Conservation (phyloP, 2,888 invertebrate species). For the Macaria notata region DNA sequence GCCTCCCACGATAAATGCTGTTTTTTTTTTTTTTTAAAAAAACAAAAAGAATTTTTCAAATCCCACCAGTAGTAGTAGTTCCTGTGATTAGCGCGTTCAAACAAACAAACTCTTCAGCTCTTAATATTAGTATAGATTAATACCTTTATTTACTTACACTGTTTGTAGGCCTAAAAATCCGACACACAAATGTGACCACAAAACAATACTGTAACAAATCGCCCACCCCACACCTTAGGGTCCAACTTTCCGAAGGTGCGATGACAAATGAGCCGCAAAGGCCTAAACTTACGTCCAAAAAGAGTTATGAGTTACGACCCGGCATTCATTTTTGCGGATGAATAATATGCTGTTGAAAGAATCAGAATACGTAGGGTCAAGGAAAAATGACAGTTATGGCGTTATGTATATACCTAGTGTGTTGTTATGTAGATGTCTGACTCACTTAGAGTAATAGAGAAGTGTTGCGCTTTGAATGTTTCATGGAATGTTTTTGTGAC, state of each 20-base stretch:
- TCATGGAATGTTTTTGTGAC: too few species aligned
- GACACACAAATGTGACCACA: constrained; percentile 28
- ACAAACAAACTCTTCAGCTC: too few species aligned
- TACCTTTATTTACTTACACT: too few species aligned
- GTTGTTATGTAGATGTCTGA: constrained; percentile 9
- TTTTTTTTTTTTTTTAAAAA: too few species aligned
- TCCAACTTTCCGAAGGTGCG: constrained; percentile 37
- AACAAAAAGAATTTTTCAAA: too few species aligned
- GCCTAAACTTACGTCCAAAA: constrained; percentile 41
- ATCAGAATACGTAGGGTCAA: constrained; percentile 43
- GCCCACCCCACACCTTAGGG: constrained; percentile 33
- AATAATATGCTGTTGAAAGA: constrained; percentile 50
- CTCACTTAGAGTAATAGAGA: too few species aligned
- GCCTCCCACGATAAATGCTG: too few species aligned
- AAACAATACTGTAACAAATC: constrained; percentile 41
- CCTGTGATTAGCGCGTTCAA: too few species aligned
- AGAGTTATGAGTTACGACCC: constrained; percentile 58
- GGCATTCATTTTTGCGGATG: constrained; percentile 51
- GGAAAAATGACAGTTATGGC: constrained; percentile 35
- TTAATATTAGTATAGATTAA: too few species aligned
- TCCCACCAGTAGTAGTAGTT: too few species aligned
- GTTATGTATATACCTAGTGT: constrained; percentile 18
- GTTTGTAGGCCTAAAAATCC: neutral
- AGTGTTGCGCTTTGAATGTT: too few species aligned
- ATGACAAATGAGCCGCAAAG: constrained; percentile 51